Conservation (phyloP, 2,113 vertebrate genomes). For the Platycercus adscitus region DNA sequence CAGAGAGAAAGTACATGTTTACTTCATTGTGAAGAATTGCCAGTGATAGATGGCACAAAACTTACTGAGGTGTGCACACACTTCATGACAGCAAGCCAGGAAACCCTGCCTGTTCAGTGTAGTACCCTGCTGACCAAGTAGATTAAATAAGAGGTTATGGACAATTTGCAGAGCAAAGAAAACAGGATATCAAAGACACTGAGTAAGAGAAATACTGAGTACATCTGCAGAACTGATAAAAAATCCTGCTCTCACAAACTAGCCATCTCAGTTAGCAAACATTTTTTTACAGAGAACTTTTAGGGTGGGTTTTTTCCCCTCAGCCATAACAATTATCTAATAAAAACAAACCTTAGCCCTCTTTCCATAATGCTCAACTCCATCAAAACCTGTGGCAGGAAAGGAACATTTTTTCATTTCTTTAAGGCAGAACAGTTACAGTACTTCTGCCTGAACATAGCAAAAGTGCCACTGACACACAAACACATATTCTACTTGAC, state of each 20-base stretch:
- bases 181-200: background rate
- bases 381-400: background rate
- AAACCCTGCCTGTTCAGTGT: background rate
- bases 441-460: background rate
- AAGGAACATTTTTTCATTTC: background rate
- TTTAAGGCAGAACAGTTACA: background rate
- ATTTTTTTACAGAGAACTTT: background rate
- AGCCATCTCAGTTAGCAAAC: background rate
- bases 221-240: background rate
- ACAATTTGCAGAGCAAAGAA: background rate
- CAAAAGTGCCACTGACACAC: background rate
- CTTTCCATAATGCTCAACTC: background rate
- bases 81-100: background rate
- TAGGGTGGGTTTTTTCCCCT: rapidly evolving
- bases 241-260: background rate
- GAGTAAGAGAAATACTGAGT: background rate
- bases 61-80: rapidly evolving
- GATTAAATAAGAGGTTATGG: background rate
- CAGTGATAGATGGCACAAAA: background rate
- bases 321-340: background rate
- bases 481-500: background rate
- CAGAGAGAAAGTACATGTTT: background rate
- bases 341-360: background rate
- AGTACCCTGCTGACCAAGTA: background rate
- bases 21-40: background rate